phyloP scores from a whole-genome alignment of 2,113 vertebrate species.

The Muntiacus muntjak region DNA sequence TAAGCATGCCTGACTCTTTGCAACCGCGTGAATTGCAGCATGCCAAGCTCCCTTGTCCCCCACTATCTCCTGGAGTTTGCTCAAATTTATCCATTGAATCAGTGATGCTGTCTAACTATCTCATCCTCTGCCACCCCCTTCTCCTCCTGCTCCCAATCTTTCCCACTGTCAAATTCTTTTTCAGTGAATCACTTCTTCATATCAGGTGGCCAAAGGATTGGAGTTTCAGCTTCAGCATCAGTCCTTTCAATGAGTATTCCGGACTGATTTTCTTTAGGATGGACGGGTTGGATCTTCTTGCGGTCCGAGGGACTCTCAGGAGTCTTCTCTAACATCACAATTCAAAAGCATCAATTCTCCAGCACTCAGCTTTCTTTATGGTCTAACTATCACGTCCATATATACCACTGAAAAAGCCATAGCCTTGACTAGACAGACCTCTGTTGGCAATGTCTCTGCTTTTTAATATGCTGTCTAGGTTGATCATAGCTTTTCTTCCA shows the following conservation, averaged over 20 bases:
- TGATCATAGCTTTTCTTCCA: background rate
- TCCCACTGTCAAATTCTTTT: background rate
- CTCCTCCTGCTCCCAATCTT: background rate
- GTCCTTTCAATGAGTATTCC: background rate
- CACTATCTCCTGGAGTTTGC: background rate
- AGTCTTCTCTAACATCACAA: background rate
- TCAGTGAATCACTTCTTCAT: background rate
- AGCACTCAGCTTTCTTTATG: background rate
- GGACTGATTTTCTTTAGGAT: background rate
- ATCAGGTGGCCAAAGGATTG: background rate
- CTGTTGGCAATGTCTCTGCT: background rate
- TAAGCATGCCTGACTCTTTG: background rate
- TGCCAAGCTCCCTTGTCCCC: background rate
- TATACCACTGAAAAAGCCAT: background rate
- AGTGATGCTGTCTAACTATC: background rate
- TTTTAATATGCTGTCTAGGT: background rate
- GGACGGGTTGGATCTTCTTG: background rate
- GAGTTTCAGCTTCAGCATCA: background rate
- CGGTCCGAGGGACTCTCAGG: background rate
- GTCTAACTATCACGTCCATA: background rate
- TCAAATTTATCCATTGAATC: background rate
- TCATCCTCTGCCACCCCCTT: background rate
- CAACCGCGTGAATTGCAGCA: fast-evolving
- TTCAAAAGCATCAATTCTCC: background rate
- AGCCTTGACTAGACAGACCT: background rate